A percentile compares a stretch with the other conserved stretches of the same genome.
Conservation (phyloP, 2,797 vertebrate genomes). For the Neopelma chrysocephalum region DNA sequence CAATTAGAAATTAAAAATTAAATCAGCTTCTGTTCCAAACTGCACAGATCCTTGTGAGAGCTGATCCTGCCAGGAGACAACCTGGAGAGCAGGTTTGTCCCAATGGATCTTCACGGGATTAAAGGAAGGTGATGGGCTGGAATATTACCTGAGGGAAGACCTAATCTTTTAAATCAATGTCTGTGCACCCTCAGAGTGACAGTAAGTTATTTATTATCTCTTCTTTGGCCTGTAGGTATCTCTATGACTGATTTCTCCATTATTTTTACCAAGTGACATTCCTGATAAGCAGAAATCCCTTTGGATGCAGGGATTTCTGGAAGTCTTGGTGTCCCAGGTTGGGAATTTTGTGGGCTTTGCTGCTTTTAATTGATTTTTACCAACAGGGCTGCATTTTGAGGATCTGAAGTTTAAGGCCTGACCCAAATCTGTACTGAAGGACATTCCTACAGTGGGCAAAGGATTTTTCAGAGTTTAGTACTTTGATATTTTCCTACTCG, state of each 20-base stretch:
- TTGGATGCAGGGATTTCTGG: background rate
- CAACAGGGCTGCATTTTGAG: background rate
- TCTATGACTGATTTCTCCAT: background rate
- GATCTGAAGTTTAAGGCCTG: background rate
- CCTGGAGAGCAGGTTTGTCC: background rate
- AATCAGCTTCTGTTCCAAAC: background rate
- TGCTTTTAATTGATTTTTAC: background rate
- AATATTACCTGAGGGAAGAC: background rate
- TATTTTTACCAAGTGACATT: background rate
- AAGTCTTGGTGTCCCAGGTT: background rate
- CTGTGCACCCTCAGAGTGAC: background rate
- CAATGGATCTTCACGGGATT: background rate
- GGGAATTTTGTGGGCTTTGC: background rate
- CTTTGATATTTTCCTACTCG: background rate
- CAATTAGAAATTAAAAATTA: background rate
- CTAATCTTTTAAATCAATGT: background rate
- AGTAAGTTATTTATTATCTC: background rate
- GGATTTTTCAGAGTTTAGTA: background rate
- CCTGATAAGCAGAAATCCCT: background rate
- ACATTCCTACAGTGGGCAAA: background rate
- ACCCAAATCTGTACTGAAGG: background rate
- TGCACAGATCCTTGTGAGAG: background rate
- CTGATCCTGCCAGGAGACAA: background rate
- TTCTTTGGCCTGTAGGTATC: background rate
- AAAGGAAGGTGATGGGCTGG: background rate